Evolutionary conservation across 2,113 vertebrate species (phyloP).

Genomic region (Cairina moschata): DNA sequence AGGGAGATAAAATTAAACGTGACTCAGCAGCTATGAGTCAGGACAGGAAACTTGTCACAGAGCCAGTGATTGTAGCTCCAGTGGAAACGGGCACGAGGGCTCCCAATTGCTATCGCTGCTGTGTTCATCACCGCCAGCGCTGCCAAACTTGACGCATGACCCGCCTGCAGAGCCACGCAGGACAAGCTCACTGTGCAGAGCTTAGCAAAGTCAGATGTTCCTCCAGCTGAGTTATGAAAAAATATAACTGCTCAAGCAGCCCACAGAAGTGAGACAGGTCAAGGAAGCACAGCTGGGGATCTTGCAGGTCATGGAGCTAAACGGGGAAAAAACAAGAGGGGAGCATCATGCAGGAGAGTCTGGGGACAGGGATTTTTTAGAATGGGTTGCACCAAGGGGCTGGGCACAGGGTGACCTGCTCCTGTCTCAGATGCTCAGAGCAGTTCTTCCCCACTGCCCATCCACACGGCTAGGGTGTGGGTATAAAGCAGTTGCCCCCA

Average conservation of each 20-base stretch:
- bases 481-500: not conserved
- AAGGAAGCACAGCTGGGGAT: not conserved
- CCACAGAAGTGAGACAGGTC: not conserved
- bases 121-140: accelerated
- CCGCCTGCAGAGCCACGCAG: not conserved
- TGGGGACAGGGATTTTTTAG: not conserved
- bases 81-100: not conserved
- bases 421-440: not conserved
- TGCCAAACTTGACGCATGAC: not conserved
- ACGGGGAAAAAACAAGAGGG: not conserved
- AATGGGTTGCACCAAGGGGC: not conserved
- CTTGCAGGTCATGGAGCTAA: not conserved
- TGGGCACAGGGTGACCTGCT: not conserved
- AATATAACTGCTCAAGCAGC: constrained; percentile 16
- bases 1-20: constrained; percentile 43
- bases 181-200: not conserved
- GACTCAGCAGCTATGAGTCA: constrained; percentile 64
- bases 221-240: constrained; percentile 1
- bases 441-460: not conserved
- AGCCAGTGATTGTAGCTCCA: constrained; percentile 12
- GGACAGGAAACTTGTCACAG: constrained; percentile 1
- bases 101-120: not conserved
- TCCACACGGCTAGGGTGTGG: not conserved
- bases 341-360: not conserved
- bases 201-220: constrained; percentile 27